phyloP scores from a whole-genome alignment of 2,113 vertebrate species.

The Anoura caudifer region DNA sequence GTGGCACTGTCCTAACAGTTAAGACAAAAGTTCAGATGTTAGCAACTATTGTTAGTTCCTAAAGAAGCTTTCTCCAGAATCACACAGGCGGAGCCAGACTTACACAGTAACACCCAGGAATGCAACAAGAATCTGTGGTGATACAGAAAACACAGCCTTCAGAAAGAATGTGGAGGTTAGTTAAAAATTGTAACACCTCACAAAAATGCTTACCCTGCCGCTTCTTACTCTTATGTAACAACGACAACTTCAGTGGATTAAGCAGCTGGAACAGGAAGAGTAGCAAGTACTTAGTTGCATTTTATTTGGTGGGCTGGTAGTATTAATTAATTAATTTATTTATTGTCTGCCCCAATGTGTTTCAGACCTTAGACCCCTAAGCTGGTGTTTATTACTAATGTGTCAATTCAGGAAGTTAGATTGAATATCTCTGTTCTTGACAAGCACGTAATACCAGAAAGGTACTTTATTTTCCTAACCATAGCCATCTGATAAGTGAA shows the following conservation, averaged over 20 bases:
- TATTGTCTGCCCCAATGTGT: not conserved
- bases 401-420: not conserved
- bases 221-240: not conserved
- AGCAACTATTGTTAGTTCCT: not conserved
- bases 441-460: not conserved
- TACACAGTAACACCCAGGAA: not conserved
- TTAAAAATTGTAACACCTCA: conserved; percentile 54
- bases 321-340: not conserved
- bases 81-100: not conserved
- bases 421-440: not conserved
- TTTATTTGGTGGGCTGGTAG: not conserved
- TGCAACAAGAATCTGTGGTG: not conserved
- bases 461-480: not conserved
- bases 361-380: not conserved
- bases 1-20: not conserved
- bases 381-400: not conserved
- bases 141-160: not conserved
- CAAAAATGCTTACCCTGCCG: not conserved
- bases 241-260: not conserved
- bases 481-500: not conserved
- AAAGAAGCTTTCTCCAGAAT: not conserved
- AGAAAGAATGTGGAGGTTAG: conserved; percentile 31
- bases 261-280: not conserved
- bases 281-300: not conserved
- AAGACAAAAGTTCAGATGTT: not conserved